Percentiles rank a stretch among this genome's conserved stretches.
Conservation (phyloP, 2,797 vertebrate species). For the Cheirogaleus major region DNA sequence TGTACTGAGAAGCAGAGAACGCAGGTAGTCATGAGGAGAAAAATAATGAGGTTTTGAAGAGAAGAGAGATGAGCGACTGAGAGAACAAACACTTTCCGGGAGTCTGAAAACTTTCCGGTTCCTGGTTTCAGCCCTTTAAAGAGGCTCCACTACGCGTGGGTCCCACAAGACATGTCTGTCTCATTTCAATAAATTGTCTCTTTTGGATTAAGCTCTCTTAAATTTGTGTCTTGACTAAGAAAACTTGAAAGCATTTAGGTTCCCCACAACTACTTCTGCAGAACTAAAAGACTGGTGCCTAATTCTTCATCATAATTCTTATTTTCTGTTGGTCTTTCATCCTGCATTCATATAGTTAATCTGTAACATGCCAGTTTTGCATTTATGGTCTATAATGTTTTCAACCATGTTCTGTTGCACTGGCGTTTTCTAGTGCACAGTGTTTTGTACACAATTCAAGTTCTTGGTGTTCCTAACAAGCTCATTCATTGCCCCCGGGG, state of each 20-base stretch:
- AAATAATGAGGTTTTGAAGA: not conserved
- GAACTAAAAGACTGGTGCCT: not conserved
- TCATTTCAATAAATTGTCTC: slow-evolving; percentile 11
- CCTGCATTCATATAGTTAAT: not conserved
- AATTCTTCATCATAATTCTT: not conserved
- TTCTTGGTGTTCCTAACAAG: not conserved
- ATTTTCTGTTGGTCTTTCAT: not conserved
- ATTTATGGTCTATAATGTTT: not conserved
- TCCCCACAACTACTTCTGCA: not conserved
- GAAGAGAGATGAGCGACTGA: not conserved
- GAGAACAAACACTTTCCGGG: not conserved
- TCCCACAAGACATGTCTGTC: not conserved
- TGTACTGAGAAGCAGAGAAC: not conserved
- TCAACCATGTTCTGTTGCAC: not conserved
- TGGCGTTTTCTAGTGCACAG: not conserved
- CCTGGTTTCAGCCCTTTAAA: not conserved
- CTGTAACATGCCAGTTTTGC: not conserved
- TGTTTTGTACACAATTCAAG: not conserved
- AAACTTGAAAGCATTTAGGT: not conserved
- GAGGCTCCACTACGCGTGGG: not conserved
- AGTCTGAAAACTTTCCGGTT: not conserved
- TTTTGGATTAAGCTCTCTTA: not conserved
- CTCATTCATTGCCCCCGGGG: not conserved
- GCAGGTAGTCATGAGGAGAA: not conserved
- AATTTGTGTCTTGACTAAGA: not conserved